phyloP scores from a whole-genome alignment of 2,113 vertebrate species.

The Isurus oxyrinchus region DNA sequence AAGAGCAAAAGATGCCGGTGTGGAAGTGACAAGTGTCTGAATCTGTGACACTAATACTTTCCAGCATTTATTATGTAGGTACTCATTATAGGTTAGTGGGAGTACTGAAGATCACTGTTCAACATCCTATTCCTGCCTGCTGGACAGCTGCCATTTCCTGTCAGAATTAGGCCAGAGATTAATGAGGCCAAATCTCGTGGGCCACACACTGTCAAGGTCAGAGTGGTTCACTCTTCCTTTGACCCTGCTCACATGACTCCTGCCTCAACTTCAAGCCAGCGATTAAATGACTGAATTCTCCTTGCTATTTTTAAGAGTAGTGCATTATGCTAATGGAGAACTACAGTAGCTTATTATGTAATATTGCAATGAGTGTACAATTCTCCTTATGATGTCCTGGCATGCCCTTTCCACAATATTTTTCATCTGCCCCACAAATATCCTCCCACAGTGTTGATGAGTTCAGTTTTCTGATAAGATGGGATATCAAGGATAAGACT shows the following conservation, averaged over 20 bases:
- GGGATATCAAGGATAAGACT: background rate
- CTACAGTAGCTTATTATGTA: background rate
- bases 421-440: background rate
- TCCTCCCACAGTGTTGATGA: background rate
- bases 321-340: background rate
- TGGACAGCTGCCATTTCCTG: background rate
- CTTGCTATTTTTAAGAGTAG: background rate
- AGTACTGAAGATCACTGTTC: background rate
- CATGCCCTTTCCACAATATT: background rate
- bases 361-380: background rate
- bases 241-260: no score
- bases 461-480: background rate
- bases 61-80: background rate
- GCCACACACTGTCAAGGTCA: background rate
- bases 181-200: background rate
- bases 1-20: background rate
- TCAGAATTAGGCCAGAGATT: background rate
- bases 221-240: background rate
- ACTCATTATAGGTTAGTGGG: background rate
- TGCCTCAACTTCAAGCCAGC: background rate
- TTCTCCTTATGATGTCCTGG: background rate
- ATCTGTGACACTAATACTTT: background rate
- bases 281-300: background rate
- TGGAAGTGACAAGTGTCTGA: background rate
- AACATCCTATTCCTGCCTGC: background rate